phyloP scores from a whole-genome alignment of 30 jellyfish, hydroid and myxozoan species.

The Cassiopea xamachana region DNA sequence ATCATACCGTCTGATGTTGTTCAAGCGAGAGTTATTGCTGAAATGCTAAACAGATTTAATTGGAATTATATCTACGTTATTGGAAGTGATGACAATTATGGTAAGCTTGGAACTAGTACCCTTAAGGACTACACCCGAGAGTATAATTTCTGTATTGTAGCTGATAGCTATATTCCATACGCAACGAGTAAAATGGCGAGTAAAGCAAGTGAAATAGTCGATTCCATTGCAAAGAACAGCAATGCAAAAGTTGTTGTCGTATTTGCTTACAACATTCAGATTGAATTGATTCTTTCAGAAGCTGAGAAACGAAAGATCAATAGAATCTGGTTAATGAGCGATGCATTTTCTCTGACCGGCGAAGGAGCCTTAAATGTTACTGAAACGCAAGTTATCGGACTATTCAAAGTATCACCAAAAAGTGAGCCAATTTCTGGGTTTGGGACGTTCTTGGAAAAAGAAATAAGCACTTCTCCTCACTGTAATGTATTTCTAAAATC shows the following conservation, averaged over 20 bases:
- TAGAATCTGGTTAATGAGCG: constrained; percentile 88
- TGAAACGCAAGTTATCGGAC: constrained; percentile 54
- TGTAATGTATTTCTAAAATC: constrained; percentile 76
- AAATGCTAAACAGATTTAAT: constrained; percentile 49
- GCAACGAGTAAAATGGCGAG: constrained; percentile 32
- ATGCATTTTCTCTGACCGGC: constrained; percentile 77
- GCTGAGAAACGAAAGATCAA: constrained; percentile 59
- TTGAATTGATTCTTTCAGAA: constrained; percentile 59
- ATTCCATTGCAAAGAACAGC: constrained; percentile 2
- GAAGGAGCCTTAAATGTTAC: constrained; percentile 30
- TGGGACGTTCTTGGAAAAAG: constrained; percentile 32
- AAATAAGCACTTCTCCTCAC: constrained; percentile 21
- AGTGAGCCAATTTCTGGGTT: constrained; percentile 51
- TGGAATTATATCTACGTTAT: constrained; percentile 88
- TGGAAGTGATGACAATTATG: constrained; percentile 96
- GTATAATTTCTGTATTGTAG: constrained; percentile 70
- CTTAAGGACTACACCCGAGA: constrained; percentile 64
- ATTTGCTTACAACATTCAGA: constrained; percentile 71
- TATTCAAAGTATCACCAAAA: constrained; percentile 68
- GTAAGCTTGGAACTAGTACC: constrained; percentile 82
- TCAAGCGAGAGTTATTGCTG: constrained; percentile 80
- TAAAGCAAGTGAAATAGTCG: constrained; percentile 58
- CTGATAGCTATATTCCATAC: constrained; percentile 75
- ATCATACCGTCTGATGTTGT: constrained; percentile 87
- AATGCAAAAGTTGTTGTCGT: constrained; percentile 80